Evolutionary conservation across 2,888 invertebrate genomes (phyloP).

Genomic region (Tetanocera ferruginea): DNA sequence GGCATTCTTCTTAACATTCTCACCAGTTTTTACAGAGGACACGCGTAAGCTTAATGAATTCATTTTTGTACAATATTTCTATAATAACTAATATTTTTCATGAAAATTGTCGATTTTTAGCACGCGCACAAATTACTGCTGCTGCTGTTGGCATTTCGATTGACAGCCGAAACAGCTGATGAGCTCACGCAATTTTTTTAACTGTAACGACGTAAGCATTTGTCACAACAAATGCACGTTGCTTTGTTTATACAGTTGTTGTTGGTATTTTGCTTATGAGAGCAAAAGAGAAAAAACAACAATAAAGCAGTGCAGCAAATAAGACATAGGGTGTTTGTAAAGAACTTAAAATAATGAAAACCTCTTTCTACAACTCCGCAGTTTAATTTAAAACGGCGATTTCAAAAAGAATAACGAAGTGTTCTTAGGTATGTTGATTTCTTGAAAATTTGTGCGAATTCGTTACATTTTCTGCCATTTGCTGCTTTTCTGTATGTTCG

Average conservation of each 20-base stretch:
- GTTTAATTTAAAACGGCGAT: too few species aligned
- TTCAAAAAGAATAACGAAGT: too few species aligned
- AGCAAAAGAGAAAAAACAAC: background rate
- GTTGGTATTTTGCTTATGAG: background rate
- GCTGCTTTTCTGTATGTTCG: too few species aligned
- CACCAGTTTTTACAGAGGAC: conserved; percentile 57
- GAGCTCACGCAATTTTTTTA: background rate
- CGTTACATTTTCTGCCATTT: too few species aligned
- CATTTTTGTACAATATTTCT: conserved; percentile 48
- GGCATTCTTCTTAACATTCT: conserved; percentile 58
- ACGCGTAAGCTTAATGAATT: conserved; percentile 59
- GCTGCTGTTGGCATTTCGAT: background rate
- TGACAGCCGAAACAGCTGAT: conserved; percentile 14
- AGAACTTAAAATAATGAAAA: background rate
- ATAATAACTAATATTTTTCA: background rate
- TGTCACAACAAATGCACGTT: conserved; percentile 26
- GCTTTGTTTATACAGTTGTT: background rate
- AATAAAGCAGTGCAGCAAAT: background rate
- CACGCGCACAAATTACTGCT: background rate
- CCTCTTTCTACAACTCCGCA: background rate
- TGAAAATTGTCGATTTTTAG: background rate
- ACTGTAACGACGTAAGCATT: background rate
- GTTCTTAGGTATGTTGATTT: too few species aligned
- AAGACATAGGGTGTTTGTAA: too few species aligned
- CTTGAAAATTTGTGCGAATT: too few species aligned